Conservation (phyloP, 2,113 vertebrate genomes). For the Noctilio leporinus region DNA sequence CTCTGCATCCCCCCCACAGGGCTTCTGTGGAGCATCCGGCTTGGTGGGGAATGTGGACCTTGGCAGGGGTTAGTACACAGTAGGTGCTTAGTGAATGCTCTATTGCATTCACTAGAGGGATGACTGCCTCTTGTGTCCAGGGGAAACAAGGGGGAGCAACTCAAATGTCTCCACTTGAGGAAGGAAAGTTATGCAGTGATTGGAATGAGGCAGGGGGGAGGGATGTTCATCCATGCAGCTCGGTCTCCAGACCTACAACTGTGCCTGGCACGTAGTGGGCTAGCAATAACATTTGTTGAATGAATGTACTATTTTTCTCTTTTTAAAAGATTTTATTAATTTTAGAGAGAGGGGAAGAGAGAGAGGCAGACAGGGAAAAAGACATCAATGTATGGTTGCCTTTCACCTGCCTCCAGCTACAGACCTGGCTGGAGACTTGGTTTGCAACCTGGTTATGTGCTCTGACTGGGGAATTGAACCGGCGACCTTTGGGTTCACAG, state of each 20-base stretch:
- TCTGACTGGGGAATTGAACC: too few species aligned
- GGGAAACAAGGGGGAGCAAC: background rate
- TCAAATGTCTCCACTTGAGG: background rate
- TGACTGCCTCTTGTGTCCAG: background rate
- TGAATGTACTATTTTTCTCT: too few species aligned
- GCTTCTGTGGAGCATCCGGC: background rate
- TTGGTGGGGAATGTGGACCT: background rate
- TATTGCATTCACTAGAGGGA: background rate
- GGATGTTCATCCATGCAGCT: accelerated
- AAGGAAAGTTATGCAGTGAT: background rate
- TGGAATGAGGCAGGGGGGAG: background rate
- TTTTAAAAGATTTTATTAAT: too few species aligned
- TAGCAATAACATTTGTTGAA: background rate
- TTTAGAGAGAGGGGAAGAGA: too few species aligned
- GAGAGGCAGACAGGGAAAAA: too few species aligned
- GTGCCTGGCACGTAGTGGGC: background rate
- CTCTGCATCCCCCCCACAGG: background rate
- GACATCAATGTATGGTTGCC: too few species aligned
- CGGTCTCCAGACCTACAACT: accelerated
- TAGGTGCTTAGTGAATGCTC: background rate
- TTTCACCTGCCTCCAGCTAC: too few species aligned
- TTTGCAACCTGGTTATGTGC: too few species aligned
- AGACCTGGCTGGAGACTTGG: too few species aligned
- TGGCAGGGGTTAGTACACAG: background rate
- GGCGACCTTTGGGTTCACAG: too few species aligned